A percentile compares a stretch with the other conserved stretches of the same genome.
These are phyloP conservation scores for Ophion ellenae DNA, from an alignment of 2,888 invertebrate species.

Conservation along the genomic window DNA sequence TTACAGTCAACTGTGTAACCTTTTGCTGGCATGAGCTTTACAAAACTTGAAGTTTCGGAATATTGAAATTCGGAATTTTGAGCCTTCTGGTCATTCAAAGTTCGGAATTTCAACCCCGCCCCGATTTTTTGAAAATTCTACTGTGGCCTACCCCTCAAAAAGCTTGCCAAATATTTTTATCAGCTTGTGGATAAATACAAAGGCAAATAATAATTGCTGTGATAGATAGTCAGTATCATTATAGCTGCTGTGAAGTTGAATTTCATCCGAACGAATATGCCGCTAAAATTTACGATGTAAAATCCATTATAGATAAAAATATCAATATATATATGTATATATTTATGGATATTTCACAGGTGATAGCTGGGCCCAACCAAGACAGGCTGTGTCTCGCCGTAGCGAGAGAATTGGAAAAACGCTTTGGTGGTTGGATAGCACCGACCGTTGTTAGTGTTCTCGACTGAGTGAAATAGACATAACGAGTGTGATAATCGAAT, in stretches of 20 bases:
- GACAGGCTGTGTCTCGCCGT: constrained; percentile 93
- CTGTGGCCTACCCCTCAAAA: no score
- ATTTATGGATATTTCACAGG: constrained; percentile 82
- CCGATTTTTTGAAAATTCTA: no score
- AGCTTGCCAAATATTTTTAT: background rate
- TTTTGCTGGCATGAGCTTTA: no score
- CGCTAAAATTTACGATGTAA: no score
- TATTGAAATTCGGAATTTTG: no score
- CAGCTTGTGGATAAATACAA: background rate
- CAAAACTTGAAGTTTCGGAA: no score
- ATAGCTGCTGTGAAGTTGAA: no score
- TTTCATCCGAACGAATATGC: background rate
- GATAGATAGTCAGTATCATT: background rate
- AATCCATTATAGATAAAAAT: no score
- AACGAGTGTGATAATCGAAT: constrained; percentile 16
- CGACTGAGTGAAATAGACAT: background rate
- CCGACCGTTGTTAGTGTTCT: constrained; percentile 77
- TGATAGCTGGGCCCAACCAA: constrained; percentile 89
- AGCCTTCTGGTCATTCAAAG: no score
- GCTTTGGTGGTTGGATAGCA: constrained; percentile 93
- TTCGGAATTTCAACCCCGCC: no score
- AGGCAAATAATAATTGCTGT: background rate
- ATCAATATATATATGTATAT: background rate
- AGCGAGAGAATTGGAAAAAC: constrained; percentile 90
- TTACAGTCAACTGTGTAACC: no score